Conservation (phyloP, 2,797 vertebrate species). For the Triplophysa bombifrons region DNA sequence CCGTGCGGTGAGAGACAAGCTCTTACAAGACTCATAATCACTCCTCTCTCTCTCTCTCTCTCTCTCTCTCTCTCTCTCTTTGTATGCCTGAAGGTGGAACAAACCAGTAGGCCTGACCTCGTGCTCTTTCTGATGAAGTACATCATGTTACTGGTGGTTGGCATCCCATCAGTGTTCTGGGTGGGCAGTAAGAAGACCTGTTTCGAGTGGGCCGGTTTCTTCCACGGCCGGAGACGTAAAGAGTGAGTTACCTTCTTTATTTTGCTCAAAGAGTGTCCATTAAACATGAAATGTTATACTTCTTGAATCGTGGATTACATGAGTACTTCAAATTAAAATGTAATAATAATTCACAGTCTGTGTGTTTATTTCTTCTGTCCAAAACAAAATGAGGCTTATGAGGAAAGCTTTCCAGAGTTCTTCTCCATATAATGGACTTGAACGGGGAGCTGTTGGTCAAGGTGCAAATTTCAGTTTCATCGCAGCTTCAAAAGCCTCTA, state of each 20-base stretch:
- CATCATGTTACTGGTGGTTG: slow-evolving; percentile 94
- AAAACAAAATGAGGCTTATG: too few species aligned
- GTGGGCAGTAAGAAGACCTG: slow-evolving; percentile 99
- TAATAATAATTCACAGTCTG: too few species aligned
- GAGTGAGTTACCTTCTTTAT: slow-evolving; percentile 78
- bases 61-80: slow-evolving; percentile 10
- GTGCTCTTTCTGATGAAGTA: slow-evolving; percentile 95
- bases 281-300: too few species aligned
- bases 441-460: too few species aligned
- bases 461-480: too few species aligned
- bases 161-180: slow-evolving; percentile 97
- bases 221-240: slow-evolving; percentile 76
- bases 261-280: too few species aligned
- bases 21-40: slow-evolving; percentile 21
- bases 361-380: too few species aligned
- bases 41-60: slow-evolving; percentile 26
- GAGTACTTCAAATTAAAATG: too few species aligned
- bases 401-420: too few species aligned
- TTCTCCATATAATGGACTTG: too few species aligned
- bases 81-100: slow-evolving; percentile 79
- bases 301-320: too few species aligned
- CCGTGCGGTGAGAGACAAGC: slow-evolving; percentile 7
- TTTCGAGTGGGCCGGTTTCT: slow-evolving; percentile 95
- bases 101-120: slow-evolving; percentile 85
- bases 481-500: too few species aligned